These are phyloP conservation scores for Columbina picui DNA, from an alignment of 2,113 vertebrate species.

Conservation along the genomic window DNA sequence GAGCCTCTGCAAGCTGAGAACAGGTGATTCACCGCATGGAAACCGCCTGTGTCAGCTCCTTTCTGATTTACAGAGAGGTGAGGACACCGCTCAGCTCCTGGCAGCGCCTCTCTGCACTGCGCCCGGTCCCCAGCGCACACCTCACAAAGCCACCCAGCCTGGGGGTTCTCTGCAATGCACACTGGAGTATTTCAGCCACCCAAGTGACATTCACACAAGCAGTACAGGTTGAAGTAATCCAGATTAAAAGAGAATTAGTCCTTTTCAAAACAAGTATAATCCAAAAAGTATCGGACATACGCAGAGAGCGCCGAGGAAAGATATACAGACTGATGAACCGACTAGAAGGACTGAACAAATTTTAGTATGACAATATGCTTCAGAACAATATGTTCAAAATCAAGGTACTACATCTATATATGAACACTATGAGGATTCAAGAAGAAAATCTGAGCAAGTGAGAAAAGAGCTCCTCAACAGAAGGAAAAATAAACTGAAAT, in stretches of 20 bases:
- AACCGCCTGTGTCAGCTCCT: neutral
- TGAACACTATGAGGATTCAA: neutral
- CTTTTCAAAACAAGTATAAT: neutral
- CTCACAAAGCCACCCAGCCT: neutral
- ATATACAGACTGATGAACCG: neutral
- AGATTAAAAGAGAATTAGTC: neutral
- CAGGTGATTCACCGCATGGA: neutral
- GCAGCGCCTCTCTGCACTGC: neutral
- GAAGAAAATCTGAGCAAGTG: neutral
- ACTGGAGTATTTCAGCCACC: neutral
- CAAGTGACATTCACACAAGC: neutral
- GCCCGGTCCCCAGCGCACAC: accelerated
- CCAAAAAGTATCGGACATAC: neutral
- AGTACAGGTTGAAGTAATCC: neutral
- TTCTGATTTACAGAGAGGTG: neutral
- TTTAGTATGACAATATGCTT: neutral
- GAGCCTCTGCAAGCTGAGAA: neutral
- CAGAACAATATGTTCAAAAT: conserved; percentile 10
- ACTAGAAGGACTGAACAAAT: neutral
- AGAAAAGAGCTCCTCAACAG: neutral
- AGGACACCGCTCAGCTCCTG: neutral
- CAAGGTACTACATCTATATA: neutral
- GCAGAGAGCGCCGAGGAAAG: neutral
- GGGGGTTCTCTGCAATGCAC: neutral
- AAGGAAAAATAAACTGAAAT: neutral